phyloP scores from a whole-genome alignment of 2,797 vertebrate species.

The Argyrosomus regius region DNA sequence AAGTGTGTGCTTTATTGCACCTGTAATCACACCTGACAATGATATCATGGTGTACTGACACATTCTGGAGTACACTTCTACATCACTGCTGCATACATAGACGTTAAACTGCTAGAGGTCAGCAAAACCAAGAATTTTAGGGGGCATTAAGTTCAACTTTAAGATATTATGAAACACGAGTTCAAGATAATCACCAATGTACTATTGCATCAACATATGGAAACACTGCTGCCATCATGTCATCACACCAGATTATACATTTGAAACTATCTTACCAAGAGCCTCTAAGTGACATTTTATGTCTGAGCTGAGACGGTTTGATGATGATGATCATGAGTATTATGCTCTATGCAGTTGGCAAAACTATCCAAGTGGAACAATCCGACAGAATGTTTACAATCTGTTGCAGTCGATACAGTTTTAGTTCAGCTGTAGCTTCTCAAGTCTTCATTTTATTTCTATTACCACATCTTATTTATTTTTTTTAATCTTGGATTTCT shows the following conservation, averaged over 20 bases:
- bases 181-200: background rate
- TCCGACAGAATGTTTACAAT: slow-evolving; percentile 14
- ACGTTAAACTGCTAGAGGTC: background rate
- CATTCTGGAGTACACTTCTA: background rate
- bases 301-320: slow-evolving; percentile 1
- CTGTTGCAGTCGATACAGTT: background rate
- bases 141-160: background rate
- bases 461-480: background rate
- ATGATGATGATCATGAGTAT: background rate
- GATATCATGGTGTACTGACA: background rate
- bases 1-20: background rate
- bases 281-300: background rate
- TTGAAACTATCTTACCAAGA: slow-evolving; percentile 1
- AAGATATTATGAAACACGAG: background rate
- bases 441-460: background rate
- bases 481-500: slow-evolving; percentile 1
- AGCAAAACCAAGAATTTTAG: background rate
- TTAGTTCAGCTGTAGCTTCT: slow-evolving; percentile 1
- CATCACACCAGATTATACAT: background rate
- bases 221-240: background rate
- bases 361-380: slow-evolving; percentile 9
- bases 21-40: background rate
- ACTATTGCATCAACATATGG: background rate
- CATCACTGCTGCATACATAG: background rate
- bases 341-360: background rate